Base-by-base conservation (phyloP, 2,113 vertebrate species). In the Haemorhous mexicanus region DNA sequence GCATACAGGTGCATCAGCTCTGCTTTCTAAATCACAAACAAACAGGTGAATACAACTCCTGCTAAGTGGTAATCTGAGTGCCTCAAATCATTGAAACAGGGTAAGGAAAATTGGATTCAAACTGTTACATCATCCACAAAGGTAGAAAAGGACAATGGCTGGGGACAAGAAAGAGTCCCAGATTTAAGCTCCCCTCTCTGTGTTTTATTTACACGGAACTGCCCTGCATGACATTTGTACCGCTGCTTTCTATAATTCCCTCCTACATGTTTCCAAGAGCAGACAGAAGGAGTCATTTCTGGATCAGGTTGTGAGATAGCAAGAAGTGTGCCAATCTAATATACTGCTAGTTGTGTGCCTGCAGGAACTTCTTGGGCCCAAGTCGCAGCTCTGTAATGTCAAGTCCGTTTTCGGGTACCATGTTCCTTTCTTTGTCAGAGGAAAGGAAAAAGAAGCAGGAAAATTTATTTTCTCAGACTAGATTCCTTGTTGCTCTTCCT, bases 1-100 rank as follows among this genome's bases (percentile, higher is more conserved):
- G 97, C 98, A 39, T 97, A 97, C 41, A 81, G 97, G 61, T 91
- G 95, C 98, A 98, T 98, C 96, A 99, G 89, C 69, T 98, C 89
- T 13, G 97, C 98, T 10, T 87, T 98, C 99, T 99, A 93, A 84
- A 86, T 64, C 20, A 84, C 92, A 93, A 87, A 94, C 3, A 69
- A 43, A 78, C 23, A 79, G 33, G 27, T 78, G 62, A 95, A 67
- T 43, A 84, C 53, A 90, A 39, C 46, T 77, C 28, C 22, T 76
- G 49, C 13, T 37, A 67, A 74, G 20, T 55, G 32, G 16, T 84
- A 21, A 79, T 77, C 52, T 41, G 26, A 91, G 24, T 39, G 22
- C 28, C 44, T 93, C 68, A 84, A 56, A 70, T 88, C 7, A 84
- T 6, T 75, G 33, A 88, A 90, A 85, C 1, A 49, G 20, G 16